Evolutionary conservation across 2,888 invertebrate species (phyloP).

Genomic region (Bursaphelenchus okinawaensis): DNA sequence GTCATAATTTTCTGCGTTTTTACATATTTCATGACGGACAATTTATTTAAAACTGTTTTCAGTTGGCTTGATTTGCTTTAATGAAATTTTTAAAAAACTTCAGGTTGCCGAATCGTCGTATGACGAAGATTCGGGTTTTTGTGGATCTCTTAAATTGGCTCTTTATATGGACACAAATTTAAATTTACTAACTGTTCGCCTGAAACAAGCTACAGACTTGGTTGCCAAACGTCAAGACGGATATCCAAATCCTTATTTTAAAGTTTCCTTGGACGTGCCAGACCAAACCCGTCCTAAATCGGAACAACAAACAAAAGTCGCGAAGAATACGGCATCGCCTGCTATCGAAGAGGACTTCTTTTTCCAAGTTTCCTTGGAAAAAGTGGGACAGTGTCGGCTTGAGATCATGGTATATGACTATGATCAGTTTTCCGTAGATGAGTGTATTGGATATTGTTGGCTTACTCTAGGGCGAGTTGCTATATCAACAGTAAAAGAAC

Average conservation of each 20-base stretch:
- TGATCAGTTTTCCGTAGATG: slow-evolving; percentile 55
- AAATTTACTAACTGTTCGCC: slow-evolving; percentile 64
- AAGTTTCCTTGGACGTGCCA: slow-evolving; percentile 40
- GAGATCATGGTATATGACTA: slow-evolving; percentile 55
- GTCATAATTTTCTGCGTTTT: background rate
- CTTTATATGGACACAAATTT: slow-evolving; percentile 67
- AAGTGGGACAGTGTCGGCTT: slow-evolving; percentile 42
- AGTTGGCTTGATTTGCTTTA: too few relatives aligned
- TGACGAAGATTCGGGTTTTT: slow-evolving; percentile 32
- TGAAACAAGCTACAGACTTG: slow-evolving; percentile 66
- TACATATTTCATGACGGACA: too few relatives aligned
- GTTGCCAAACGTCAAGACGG: slow-evolving; percentile 48
- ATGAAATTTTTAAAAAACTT: too few relatives aligned
- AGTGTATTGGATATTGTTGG: slow-evolving; percentile 57
- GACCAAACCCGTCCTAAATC: slow-evolving; percentile 35
- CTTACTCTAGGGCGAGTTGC: slow-evolving; percentile 37
- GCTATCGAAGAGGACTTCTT: slow-evolving; percentile 52
- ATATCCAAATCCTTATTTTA: slow-evolving; percentile 43
- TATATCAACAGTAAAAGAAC: slow-evolving; percentile 36
- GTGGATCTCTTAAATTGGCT: slow-evolving; percentile 66
- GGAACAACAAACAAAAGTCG: slow-evolving; percentile 48
- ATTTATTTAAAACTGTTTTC: too few relatives aligned
- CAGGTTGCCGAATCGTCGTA: slow-evolving; percentile 33
- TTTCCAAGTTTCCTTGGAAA: slow-evolving; percentile 44
- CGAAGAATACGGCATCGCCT: slow-evolving; percentile 44